Evolutionary conservation across 2,797 vertebrate species (phyloP), one percentile per base, ranked within the genome.

Genomic region (Sparus aurata): DNA sequence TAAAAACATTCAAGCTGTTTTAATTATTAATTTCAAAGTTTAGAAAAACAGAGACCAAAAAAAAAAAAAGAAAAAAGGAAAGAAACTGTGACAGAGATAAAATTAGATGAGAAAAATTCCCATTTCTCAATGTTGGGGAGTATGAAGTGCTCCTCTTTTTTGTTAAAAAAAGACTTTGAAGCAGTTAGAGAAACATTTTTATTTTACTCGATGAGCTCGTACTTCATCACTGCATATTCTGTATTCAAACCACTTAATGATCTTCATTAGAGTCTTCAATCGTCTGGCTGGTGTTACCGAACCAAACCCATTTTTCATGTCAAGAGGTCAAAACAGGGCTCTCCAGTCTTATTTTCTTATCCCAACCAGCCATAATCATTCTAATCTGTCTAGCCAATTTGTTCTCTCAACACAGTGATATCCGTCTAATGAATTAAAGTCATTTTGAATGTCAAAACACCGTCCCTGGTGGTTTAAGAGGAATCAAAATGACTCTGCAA

Each of bases 21-120:
- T 47, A 88, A 92, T 87, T 79, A 91, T 92, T 93, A 1, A 92
- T 84, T 69, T 55, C 2, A 75, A 82, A 75, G 60, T 87, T 82
- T 62, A 47, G 71, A 85, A 86, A 80, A 77, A 58, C 46, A 71
- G 58, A 68, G 47, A 70, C 22, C 12, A n/a, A 76, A 34, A 38
- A 38, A 38, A 18, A 76, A 34, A 9, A 8, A 38, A 18, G 76
- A 34, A 38, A 38, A 10, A 38, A 1, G 73, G 12, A 83, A 67
- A 50, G 59, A 81, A 67, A 73, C 63, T 54, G 61, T 76, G 70
- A 82, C 52, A 46, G 34, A 77, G 66, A 83, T 84, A 67, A 75
- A 83, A 80, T 68, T 46, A 67, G 53, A 81, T 73, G 22, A 73
- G 69, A 53, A 77, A 78, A 73, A 34, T 7, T 43, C 72, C 25